Conservation (phyloP, 2,888 invertebrate genomes). For the Automeris io region DNA sequence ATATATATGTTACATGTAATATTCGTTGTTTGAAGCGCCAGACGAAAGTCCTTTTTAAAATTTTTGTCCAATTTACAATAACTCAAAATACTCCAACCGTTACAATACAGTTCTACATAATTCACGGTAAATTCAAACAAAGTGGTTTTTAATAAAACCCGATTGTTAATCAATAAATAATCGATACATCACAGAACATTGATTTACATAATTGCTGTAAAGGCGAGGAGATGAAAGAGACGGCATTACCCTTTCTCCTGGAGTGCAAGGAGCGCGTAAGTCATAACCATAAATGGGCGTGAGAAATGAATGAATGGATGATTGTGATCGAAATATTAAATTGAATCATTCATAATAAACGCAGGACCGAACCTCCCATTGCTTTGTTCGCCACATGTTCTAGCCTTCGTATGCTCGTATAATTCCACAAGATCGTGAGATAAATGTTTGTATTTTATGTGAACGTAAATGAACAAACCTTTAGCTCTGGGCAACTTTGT, state of each 20-base stretch:
- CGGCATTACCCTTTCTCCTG: neutral
- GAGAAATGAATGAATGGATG: conserved; percentile 1
- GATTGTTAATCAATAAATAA: neutral
- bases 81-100: neutral
- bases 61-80: too few species aligned
- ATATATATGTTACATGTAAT: too few species aligned
- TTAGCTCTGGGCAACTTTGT: too few species aligned
- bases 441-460: too few species aligned
- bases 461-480: too few species aligned
- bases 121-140: neutral
- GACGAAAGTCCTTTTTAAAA: too few species aligned
- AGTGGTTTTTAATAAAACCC: neutral
- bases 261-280: neutral
- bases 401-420: too few species aligned
- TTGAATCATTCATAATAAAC: neutral
- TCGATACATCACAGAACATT: neutral
- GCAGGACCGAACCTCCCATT: neutral
- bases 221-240: conserved; percentile 1
- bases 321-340: conserved; percentile 1
- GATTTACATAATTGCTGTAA: neutral
- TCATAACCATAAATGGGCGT: neutral
- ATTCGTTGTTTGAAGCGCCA: too few species aligned
- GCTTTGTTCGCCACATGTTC: too few species aligned
- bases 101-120: neutral
- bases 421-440: too few species aligned